These are phyloP conservation scores for Platyscapa corneri DNA, from an alignment of 1,140 invertebrate genomes.

Conservation along the genomic window DNA sequence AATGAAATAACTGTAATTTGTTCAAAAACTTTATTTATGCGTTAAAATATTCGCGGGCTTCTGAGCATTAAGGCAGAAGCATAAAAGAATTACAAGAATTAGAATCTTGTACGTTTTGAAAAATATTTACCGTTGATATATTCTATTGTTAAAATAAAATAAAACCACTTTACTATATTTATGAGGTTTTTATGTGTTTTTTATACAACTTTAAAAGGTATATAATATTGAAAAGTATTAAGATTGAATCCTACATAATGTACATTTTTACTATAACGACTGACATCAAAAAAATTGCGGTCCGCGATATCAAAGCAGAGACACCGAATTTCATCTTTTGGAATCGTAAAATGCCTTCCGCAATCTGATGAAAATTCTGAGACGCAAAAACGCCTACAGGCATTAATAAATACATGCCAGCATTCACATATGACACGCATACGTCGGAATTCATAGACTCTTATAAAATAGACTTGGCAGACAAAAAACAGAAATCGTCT, in stretches of 20 bases:
- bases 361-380: constrained; percentile 7
- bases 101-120: too few relatives aligned
- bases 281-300: not conserved
- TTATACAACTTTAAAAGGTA: not conserved
- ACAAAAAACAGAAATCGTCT: not conserved
- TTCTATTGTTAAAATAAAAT: too few relatives aligned
- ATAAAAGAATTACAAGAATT: too few relatives aligned
- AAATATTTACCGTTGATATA: too few relatives aligned
- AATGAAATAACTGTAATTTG: too few relatives aligned
- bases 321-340: constrained; percentile 3
- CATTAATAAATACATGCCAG: constrained; percentile 1
- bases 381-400: not conserved
- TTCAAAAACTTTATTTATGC: too few relatives aligned
- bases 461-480: not conserved
- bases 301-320: not conserved
- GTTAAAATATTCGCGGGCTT: too few relatives aligned
- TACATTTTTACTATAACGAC: not conserved
- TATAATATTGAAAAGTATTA: not conserved
- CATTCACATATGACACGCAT: not conserved
- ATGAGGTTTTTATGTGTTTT: not conserved
- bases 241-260: constrained; percentile 1
- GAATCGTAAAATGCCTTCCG: constrained; percentile 11
- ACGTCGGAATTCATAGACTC: not conserved
- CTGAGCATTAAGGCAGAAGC: too few relatives aligned
- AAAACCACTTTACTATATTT: not conserved